These are phyloP conservation scores for Drosophila lacteicornis DNA, from an alignment of 1,140 invertebrate genomes.

Conservation along the genomic window DNA sequence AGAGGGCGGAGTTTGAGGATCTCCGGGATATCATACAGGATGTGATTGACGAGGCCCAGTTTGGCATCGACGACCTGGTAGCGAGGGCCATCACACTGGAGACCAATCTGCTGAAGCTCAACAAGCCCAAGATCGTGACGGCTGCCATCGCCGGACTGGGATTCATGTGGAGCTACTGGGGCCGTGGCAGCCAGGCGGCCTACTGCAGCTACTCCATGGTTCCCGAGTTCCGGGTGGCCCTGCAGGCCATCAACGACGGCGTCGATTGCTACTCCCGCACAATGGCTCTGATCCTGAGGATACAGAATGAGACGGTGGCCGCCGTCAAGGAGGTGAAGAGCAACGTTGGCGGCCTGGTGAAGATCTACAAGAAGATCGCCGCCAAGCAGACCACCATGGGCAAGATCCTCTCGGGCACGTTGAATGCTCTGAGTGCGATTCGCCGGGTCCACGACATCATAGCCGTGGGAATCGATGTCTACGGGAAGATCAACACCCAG, in stretches of 20 bases:
- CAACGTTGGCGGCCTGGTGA: constrained; percentile 56
- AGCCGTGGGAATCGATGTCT: constrained; percentile 61
- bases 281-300: constrained; percentile 48
- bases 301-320: constrained; percentile 69
- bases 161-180: constrained; percentile 62
- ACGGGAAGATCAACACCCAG: constrained; percentile 58
- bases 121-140: constrained; percentile 75
- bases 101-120: constrained; percentile 51
- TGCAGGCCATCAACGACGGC: constrained; percentile 67
- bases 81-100: constrained; percentile 55
- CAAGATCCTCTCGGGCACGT: constrained; percentile 65
- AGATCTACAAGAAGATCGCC: constrained; percentile 74
- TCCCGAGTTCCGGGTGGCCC: constrained; percentile 64
- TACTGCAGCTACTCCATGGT: constrained; percentile 78
- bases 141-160: constrained; percentile 58
- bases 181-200: constrained; percentile 57
- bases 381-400: constrained; percentile 65
- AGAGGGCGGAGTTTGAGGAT: constrained; percentile 62
- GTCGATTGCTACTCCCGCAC: constrained; percentile 72
- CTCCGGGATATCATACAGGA: constrained; percentile 68
- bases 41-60: constrained; percentile 69
- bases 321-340: constrained; percentile 63
- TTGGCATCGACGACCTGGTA: constrained; percentile 63
- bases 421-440: constrained; percentile 63
- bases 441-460: constrained; percentile 70